phyloP scores from a whole-genome alignment of 1,140 invertebrate species.

The Mactra quadrangularis region DNA sequence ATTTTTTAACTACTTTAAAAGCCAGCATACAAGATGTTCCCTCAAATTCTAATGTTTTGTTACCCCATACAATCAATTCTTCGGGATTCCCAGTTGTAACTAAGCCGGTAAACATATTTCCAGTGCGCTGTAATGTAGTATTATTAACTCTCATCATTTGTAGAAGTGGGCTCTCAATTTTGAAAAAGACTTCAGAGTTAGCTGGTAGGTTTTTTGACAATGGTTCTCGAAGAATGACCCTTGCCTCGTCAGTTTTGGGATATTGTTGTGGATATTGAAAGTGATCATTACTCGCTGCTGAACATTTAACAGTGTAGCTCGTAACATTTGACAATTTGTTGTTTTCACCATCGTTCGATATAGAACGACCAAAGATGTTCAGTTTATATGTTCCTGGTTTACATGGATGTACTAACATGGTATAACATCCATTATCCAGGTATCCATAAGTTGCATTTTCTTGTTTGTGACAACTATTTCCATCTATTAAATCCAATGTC shows the following conservation, averaged over 20 bases:
- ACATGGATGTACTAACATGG: conserved; percentile 44
- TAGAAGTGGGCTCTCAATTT: neutral
- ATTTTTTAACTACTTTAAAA: too few species aligned
- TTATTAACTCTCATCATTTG: neutral
- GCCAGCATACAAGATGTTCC: too few species aligned
- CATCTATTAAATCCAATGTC: conserved; percentile 16
- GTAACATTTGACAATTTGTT: conserved; percentile 30
- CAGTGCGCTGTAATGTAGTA: neutral
- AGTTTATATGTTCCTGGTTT: conserved; percentile 50
- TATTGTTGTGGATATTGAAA: conserved; percentile 7
- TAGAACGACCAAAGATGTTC: conserved; percentile 36
- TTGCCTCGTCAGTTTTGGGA: neutral
- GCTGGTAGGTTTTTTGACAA: neutral
- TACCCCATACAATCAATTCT: too few species aligned
- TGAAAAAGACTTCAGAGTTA: neutral
- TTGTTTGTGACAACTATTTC: conserved; percentile 17
- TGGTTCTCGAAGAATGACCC: neutral
- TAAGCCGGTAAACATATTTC: conserved; percentile 9
- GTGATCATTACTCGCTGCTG: neutral
- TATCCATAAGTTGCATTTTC: conserved; percentile 18
- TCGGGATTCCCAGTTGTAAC: neutral
- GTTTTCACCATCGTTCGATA: neutral
- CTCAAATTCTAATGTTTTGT: too few species aligned
- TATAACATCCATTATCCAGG: conserved; percentile 9
- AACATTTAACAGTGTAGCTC: conserved; percentile 49